These are phyloP conservation scores for Gorsachius magnificus DNA, from an alignment of 2,797 vertebrate genomes.

Conservation along the genomic window DNA sequence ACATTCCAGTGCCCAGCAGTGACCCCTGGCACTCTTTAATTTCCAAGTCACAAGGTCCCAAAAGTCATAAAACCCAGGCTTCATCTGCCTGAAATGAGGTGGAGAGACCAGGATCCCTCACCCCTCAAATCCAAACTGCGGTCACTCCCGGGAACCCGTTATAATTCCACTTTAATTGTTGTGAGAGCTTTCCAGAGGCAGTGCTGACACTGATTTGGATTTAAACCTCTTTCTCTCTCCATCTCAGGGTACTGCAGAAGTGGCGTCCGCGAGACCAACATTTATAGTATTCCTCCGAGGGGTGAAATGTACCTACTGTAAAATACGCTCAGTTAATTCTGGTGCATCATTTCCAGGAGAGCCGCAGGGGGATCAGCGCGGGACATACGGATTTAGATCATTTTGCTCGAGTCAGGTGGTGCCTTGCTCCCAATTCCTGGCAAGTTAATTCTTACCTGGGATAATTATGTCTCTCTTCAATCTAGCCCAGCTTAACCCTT, in stretches of 20 bases:
- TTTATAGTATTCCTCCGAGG: constrained; percentile 54
- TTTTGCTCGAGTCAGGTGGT: background rate
- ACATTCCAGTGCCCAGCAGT: background rate
- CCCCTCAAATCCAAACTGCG: background rate
- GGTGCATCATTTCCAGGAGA: background rate
- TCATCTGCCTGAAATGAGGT: background rate
- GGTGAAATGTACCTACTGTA: constrained; percentile 67
- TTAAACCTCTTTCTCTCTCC: background rate
- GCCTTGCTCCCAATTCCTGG: constrained; percentile 36
- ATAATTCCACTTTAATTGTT: constrained; percentile 49
- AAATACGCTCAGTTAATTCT: constrained; percentile 62
- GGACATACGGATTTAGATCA: constrained; percentile 48
- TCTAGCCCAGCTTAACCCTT: constrained; percentile 1
- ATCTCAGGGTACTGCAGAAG: background rate
- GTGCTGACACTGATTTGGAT: constrained; percentile 26
- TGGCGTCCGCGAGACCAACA: background rate
- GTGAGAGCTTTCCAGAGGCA: constrained; percentile 53
- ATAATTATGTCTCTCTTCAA: constrained; percentile 34
- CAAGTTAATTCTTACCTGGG: constrained; percentile 51
- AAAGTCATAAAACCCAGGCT: constrained; percentile 17
- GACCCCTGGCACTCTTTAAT: background rate
- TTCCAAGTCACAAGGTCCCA: background rate
- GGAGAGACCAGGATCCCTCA: constrained; percentile 5
- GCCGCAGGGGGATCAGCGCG: background rate
- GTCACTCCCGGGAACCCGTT: background rate